Base-by-base conservation (phyloP, 2,113 vertebrate genomes). In the Phasianus colchicus region DNA sequence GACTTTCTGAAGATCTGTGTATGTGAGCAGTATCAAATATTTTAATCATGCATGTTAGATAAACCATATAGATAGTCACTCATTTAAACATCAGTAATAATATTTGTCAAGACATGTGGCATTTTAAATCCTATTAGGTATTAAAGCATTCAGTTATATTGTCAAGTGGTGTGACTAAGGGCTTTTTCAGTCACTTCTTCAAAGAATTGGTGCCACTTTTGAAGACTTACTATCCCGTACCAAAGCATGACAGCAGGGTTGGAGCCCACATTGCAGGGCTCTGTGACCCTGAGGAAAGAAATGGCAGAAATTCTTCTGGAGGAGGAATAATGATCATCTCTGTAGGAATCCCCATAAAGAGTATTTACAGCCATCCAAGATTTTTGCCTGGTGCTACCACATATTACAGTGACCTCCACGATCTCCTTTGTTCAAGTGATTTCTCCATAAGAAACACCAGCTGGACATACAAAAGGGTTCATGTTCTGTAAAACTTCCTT, bases 291-390 rank as follows among this genome's bases (percentile, higher is more conserved):
- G 2, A 60, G 22, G 63, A 66, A 60, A 66, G 34, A 65, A 86
- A 81, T 1, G 11, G 48, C 67, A 66, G 75, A 60, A 95, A 50
- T 74, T 79, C 83, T 81, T 55, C 7, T 5, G 25, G 29, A 58
- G 52, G 43, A 87, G n/a, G 34, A 63, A 38, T n/a, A 89, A 75
- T 0, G 3, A 36, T 9, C 20, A 50, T 17, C 60, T 83, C 47
- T 34, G 43, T 2, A 6, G 76, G 34, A 95, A 79, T 0, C 1
- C 48, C 58, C 0, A 0, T 12, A 73, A 40, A 0, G 1, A 63
- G 4, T 21, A 73, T 6, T 14, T 69, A 32, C 66, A 38, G 6
- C 5, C 22, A 89, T 34, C 8, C 58, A 55, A 15, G 40, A 80
- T 73, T 89, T 54, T 58, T 66, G 40, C 27, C 24, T 54, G 21